These are phyloP conservation scores for Aethes cnicana DNA, from an alignment of 2,888 invertebrate species.

Conservation along the genomic window DNA sequence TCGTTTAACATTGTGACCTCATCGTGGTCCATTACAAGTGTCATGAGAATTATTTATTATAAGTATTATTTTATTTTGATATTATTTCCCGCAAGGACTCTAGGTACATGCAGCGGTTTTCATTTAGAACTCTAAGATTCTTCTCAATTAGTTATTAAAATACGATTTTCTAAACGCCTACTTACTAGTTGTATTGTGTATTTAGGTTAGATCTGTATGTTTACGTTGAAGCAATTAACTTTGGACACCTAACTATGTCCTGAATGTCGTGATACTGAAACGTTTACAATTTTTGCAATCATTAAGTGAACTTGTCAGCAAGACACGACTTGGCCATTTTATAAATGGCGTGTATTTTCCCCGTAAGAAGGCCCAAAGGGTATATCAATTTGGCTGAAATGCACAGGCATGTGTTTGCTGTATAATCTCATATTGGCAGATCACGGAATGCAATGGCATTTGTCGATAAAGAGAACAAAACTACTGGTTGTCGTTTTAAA, in stretches of 20 bases:
- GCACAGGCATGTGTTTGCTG: conserved; percentile 1
- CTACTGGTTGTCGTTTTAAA: too few species aligned
- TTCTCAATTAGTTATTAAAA: too few species aligned
- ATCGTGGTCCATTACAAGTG: conserved; percentile 17
- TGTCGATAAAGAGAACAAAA: neutral
- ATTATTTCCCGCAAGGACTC: neutral
- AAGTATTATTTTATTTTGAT: neutral
- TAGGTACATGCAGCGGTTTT: too few species aligned
- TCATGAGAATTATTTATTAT: conserved; percentile 3
- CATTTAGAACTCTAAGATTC: too few species aligned
- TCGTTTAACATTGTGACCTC: conserved; percentile 67
- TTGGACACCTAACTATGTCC: too few species aligned
- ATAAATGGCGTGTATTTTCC: conserved; percentile 21
- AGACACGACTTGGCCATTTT: conserved; percentile 12
- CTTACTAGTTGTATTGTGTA: too few species aligned
- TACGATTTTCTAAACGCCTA: too few species aligned
- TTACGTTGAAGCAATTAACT: too few species aligned
- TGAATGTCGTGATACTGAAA: too few species aligned
- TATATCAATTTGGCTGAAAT: conserved; percentile 8
- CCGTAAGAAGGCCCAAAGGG: conserved; percentile 15
- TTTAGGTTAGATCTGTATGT: too few species aligned
- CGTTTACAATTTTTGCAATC: too few species aligned
- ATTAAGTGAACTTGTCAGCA: neutral
- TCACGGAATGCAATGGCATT: conserved; percentile 10
- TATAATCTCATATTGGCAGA: conserved; percentile 5